A percentile compares a stretch with the other conserved stretches of the same genome.
These are phyloP conservation scores for Platerodrilus igneus DNA, from an alignment of 2,888 invertebrate genomes.

Conservation along the genomic window DNA sequence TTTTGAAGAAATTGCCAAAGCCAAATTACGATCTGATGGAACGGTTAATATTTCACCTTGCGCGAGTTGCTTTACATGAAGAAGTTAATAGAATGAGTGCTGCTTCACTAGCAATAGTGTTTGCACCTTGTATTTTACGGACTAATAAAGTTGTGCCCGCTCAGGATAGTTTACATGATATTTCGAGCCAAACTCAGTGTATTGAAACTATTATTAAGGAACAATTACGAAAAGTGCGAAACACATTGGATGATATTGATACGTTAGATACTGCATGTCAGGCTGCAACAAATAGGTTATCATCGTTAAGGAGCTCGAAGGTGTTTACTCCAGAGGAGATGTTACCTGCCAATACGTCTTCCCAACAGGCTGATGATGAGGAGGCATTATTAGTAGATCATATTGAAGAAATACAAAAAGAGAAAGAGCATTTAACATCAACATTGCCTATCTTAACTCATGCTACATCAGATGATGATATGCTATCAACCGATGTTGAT, in stretches of 20 bases:
- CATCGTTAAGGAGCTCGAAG: constrained; percentile 70
- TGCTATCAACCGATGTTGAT: constrained; percentile 74
- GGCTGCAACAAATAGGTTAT: constrained; percentile 76
- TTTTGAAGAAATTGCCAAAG: constrained; percentile 83
- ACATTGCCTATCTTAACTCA: constrained; percentile 76
- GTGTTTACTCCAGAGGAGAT: constrained; percentile 59
- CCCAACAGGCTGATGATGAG: constrained; percentile 56
- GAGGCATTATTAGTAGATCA: constrained; percentile 72
- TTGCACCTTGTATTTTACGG: constrained; percentile 89
- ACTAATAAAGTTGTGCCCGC: constrained; percentile 84
- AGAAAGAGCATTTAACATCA: constrained; percentile 74
- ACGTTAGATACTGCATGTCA: constrained; percentile 83
- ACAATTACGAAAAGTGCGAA: constrained; percentile 77
- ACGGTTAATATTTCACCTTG: constrained; percentile 86
- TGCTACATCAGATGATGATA: constrained; percentile 83
- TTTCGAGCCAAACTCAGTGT: constrained; percentile 82
- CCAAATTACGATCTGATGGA: constrained; percentile 88
- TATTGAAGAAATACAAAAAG: constrained; percentile 76
- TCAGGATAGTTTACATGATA: constrained; percentile 87
- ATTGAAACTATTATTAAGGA: constrained; percentile 87
- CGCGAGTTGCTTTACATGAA: constrained; percentile 82
- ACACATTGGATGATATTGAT: constrained; percentile 83
- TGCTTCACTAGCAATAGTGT: constrained; percentile 87
- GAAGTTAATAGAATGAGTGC: constrained; percentile 88
- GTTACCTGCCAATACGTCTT: constrained; percentile 41